These are phyloP conservation scores for Cydia pomonella DNA, from an alignment of 1,140 invertebrate genomes.

Conservation along the genomic window DNA sequence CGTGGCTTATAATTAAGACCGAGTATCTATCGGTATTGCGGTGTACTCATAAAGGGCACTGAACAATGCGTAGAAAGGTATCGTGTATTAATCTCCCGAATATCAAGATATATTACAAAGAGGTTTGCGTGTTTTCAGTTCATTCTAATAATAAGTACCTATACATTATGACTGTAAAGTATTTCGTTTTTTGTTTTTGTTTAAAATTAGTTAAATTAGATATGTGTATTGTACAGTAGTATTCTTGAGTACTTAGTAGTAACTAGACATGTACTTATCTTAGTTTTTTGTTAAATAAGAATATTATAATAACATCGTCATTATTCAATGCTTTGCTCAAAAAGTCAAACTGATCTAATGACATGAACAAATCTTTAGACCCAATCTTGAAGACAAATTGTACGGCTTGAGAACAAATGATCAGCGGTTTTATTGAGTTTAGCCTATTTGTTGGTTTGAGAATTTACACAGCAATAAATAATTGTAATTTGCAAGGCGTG, in stretches of 20 bases:
- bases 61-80: constrained; percentile 13
- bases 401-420: constrained; percentile 17
- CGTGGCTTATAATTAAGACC: constrained; percentile 30
- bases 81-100: not conserved
- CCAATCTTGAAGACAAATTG: constrained; percentile 1
- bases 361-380: not conserved
- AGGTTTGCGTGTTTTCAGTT: not conserved
- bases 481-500: constrained; percentile 7
- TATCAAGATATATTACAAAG: not conserved
- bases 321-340: not conserved
- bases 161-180: too few species aligned
- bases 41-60: constrained; percentile 13
- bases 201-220: too few species aligned
- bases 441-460: constrained; percentile 5
- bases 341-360: not conserved
- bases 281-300: too few species aligned
- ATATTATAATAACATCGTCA: too few species aligned
- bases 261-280: too few species aligned
- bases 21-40: constrained; percentile 28
- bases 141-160: too few species aligned
- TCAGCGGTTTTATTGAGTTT: not conserved
- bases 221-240: too few species aligned
- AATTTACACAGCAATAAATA: constrained; percentile 7
- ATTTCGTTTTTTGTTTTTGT: too few species aligned
- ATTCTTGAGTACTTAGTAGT: too few species aligned